Conservation (phyloP, 2,888 invertebrate genomes). For the Steinernema hermaphroditum region DNA sequence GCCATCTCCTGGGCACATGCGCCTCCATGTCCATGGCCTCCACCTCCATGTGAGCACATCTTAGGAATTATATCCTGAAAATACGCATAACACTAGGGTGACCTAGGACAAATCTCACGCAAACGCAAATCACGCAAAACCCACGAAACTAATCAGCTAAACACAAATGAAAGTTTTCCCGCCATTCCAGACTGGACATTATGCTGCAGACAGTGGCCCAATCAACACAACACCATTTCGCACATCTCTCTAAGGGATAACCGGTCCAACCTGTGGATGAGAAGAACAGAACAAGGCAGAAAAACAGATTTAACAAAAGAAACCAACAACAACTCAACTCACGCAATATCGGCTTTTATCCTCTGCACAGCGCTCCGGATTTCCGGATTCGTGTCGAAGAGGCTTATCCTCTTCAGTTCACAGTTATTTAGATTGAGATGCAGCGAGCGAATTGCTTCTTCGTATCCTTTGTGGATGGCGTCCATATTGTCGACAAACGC, state of each 20-base stretch:
- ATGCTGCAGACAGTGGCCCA: too few species aligned
- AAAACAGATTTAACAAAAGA: too few species aligned
- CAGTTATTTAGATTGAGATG: background rate
- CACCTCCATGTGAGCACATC: background rate
- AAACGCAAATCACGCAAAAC: too few species aligned
- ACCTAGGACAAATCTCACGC: too few species aligned
- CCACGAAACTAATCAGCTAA: too few species aligned
- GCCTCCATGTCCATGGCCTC: background rate
- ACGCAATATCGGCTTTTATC: slow-evolving; percentile 7
- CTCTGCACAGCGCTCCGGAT: slow-evolving; percentile 2
- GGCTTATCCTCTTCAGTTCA: background rate
- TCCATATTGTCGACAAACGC: background rate
- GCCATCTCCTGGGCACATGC: background rate
- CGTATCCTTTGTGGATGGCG: background rate
- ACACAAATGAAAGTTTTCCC: too few species aligned
- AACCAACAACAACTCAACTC: background rate
- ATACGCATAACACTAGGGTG: too few species aligned
- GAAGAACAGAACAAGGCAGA: too few species aligned
- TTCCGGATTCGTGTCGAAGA: slow-evolving; percentile 3
- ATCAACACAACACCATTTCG: too few species aligned
- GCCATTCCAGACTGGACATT: too few species aligned
- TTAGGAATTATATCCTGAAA: background rate
- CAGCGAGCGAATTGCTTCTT: background rate
- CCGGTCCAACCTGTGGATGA: too few species aligned
- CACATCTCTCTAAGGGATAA: too few species aligned